These are phyloP conservation scores for Drosophila subpulchrella DNA, from an alignment of 1,140 invertebrate species.

Conservation along the genomic window DNA sequence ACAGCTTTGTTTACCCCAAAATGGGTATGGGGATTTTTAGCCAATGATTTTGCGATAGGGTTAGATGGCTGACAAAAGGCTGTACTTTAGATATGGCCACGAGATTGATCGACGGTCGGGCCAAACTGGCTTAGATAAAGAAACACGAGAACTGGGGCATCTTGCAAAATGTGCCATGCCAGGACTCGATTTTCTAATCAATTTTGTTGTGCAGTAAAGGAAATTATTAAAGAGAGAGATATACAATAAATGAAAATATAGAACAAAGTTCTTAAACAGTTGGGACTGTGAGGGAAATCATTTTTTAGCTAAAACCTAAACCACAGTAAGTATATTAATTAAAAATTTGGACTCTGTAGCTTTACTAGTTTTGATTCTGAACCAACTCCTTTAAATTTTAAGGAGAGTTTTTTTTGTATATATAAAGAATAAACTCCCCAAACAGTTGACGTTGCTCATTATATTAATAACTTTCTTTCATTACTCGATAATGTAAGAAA, in stretches of 20 bases:
- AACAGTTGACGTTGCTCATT: too few relatives aligned
- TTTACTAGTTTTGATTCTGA: too few relatives aligned
- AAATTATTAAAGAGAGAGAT: not conserved
- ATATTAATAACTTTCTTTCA: too few relatives aligned
- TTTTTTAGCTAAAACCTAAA: too few relatives aligned
- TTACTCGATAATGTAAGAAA: too few relatives aligned
- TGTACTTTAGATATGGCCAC: not conserved
- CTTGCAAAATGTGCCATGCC: not conserved
- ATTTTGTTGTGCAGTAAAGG: not conserved
- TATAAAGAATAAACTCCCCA: too few relatives aligned
- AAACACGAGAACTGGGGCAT: not conserved
- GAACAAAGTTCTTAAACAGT: too few relatives aligned
- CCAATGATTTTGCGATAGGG: conserved; percentile 16
- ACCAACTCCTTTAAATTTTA: too few relatives aligned
- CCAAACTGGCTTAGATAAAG: conserved; percentile 3
- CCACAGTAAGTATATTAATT: too few relatives aligned
- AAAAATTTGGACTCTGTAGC: too few relatives aligned
- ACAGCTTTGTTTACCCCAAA: conserved; percentile 14
- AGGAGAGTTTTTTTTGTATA: too few relatives aligned
- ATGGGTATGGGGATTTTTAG: conserved; percentile 20
- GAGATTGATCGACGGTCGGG: conserved; percentile 19
- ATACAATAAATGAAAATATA: not conserved
- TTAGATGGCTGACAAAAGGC: conserved; percentile 14
- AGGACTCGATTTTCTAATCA: not conserved
- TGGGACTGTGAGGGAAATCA: too few relatives aligned